phyloP scores from a whole-genome alignment of 2,113 vertebrate genomes.

The Clinocottus analis region DNA sequence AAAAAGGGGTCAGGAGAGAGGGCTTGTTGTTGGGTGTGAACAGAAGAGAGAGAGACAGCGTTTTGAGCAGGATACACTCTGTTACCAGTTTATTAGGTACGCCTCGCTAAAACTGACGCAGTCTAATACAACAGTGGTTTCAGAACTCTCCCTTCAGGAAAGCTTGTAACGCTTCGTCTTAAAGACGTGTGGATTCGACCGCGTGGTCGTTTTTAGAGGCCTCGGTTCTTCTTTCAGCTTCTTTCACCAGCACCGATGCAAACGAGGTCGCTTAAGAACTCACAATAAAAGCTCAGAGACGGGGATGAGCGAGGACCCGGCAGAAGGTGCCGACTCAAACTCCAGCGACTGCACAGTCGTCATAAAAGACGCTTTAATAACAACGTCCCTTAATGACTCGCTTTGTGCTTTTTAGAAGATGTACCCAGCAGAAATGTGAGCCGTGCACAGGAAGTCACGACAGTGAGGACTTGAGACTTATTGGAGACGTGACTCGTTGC shows the following conservation, averaged over 20 bases:
- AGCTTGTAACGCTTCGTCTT: neutral
- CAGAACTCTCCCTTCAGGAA: neutral
- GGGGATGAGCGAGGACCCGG: too few relatives aligned
- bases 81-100: neutral
- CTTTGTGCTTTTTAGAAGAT: neutral
- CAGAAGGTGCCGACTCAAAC: neutral
- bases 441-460: neutral
- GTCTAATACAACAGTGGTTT: neutral
- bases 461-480: neutral
- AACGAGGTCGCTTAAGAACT: too few relatives aligned
- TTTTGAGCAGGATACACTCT: neutral
- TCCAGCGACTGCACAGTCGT: neutral
- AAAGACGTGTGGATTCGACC: neutral
- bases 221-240: too few relatives aligned
- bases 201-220: neutral
- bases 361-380: neutral
- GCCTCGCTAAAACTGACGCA: neutral
- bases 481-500: neutral
- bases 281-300: too few relatives aligned
- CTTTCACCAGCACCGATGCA: too few relatives aligned
- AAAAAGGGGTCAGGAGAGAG: neutral
- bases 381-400: neutral
- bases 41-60: neutral
- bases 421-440: neutral
- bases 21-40: constrained; percentile 29